phyloP scores from a whole-genome alignment of 2,113 vertebrate genomes.

The Sphyrna mokarran region DNA sequence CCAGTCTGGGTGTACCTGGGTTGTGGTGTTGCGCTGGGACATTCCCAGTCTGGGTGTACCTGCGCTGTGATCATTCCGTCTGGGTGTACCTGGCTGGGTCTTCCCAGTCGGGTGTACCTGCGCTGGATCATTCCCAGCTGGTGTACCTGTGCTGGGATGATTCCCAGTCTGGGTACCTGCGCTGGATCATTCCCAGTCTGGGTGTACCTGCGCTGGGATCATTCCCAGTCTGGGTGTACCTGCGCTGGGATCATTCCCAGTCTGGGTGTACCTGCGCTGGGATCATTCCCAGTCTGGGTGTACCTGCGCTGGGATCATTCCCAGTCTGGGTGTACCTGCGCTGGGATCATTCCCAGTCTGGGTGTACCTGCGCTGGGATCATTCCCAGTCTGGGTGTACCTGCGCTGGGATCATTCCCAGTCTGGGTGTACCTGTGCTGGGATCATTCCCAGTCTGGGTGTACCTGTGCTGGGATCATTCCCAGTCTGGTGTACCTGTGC shows the following conservation, averaged over 20 bases:
- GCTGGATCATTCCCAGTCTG: too few species aligned
- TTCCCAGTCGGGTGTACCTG: not conserved
- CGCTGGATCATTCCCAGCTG: too few species aligned
- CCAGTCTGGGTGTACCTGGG: too few species aligned
- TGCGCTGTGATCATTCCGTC: not conserved
- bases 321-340: not conserved
- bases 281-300: not conserved
- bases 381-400: not conserved
- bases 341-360: too few species aligned
- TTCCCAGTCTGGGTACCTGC: too few species aligned
- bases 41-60: too few species aligned
- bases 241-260: not conserved
- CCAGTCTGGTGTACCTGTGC: not conserved
- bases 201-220: not conserved
- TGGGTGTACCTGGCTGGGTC: too few species aligned
- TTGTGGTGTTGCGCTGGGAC: not conserved
- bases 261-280: too few species aligned
- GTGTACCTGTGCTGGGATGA: too few species aligned
- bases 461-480: too few species aligned
- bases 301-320: not conserved
- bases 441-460: too few species aligned
- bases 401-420: not conserved
- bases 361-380: not conserved
- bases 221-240: not conserved
- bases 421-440: not conserved